A percentile compares a stretch with the other conserved stretches of the same genome.
These are phyloP conservation scores for Orientallactaga sibirica DNA, from an alignment of 2,797 vertebrate genomes.

Conservation along the genomic window DNA sequence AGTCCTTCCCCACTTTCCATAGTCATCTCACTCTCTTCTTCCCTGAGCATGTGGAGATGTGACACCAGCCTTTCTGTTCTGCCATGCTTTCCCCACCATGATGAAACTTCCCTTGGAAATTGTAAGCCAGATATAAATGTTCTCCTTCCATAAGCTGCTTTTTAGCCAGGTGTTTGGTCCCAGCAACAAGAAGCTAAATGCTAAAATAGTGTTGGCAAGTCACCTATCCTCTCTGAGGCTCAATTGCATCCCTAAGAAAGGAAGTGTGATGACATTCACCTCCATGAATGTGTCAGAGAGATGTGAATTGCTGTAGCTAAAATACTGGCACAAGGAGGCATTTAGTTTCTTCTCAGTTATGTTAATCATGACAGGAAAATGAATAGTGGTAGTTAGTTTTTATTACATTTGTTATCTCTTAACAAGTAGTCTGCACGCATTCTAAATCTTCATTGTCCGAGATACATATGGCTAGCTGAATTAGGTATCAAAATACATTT, in stretches of 20 bases:
- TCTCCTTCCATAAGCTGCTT: no score
- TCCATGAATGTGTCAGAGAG: background rate
- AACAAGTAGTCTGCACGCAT: background rate
- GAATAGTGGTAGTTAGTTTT: background rate
- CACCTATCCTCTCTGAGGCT: background rate
- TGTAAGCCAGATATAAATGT: no score
- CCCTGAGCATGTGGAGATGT: no score
- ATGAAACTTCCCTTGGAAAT: no score
- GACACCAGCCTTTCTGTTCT: no score
- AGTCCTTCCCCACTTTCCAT: no score
- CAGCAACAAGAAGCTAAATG: no score
- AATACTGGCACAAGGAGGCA: background rate
- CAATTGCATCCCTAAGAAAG: background rate
- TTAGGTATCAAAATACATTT: background rate
- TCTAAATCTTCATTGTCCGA: background rate
- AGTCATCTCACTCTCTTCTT: no score
- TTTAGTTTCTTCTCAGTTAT: background rate
- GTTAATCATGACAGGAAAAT: conserved; percentile 20
- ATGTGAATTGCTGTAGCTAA: background rate
- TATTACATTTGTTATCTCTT: background rate
- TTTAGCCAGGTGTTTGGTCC: no score
- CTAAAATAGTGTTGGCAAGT: conserved; percentile 6
- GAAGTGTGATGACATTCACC: background rate
- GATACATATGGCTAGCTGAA: background rate
- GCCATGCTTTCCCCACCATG: no score